Conservation (phyloP, 1,140 invertebrate genomes). For the Saccostrea cuccullata region DNA sequence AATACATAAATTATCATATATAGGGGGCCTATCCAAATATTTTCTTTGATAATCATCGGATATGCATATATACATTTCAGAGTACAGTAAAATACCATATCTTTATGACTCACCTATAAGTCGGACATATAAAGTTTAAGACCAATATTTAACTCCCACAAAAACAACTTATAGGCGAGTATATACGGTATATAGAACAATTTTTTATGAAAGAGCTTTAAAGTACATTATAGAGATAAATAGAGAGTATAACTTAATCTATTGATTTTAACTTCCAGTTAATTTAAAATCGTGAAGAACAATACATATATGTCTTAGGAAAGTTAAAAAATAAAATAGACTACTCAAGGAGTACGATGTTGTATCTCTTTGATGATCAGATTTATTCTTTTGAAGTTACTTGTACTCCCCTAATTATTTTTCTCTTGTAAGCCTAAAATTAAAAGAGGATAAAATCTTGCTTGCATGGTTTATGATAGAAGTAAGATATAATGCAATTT, state of each 20-base stretch:
- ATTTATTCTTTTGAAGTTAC: neutral
- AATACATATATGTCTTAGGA: neutral
- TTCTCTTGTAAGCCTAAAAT: neutral
- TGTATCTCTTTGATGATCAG: neutral
- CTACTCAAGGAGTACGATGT: neutral
- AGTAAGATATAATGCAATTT: constrained; percentile 22
- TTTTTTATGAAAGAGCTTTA: too few relatives aligned
- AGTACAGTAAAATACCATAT: too few relatives aligned
- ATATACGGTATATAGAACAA: too few relatives aligned
- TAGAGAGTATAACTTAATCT: neutral
- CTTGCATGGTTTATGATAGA: constrained; percentile 10
- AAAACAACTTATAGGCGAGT: too few relatives aligned
- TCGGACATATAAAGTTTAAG: too few relatives aligned
- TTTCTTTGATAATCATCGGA: too few relatives aligned
- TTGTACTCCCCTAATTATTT: neutral
- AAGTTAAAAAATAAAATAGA: neutral
- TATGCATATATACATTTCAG: too few relatives aligned
- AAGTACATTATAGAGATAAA: too few relatives aligned
- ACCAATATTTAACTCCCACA: too few relatives aligned
- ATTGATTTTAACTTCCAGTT: neutral
- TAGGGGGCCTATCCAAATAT: too few relatives aligned
- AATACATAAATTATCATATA: too few relatives aligned
- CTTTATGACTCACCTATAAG: too few relatives aligned
- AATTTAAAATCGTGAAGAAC: neutral
- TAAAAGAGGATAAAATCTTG: neutral